Base-by-base conservation (phyloP, 1,140 invertebrate species). In the Aphelenchoides fujianensis region DNA sequence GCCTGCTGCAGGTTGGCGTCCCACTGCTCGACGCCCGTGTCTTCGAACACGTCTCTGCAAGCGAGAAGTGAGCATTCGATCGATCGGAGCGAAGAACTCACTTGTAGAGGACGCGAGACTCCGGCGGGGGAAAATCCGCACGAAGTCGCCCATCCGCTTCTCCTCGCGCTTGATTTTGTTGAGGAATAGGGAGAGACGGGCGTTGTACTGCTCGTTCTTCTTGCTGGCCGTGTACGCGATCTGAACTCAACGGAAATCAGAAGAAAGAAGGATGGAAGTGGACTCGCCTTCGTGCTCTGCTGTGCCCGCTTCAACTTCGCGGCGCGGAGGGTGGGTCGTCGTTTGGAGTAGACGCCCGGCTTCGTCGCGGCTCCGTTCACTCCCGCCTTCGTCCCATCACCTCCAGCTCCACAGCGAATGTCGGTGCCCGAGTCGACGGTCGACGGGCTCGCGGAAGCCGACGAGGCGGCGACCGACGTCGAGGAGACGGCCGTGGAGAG, bases 61-160 rank as follows among this genome's bases (percentile, higher is more conserved):
- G 2, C 7, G 9, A 71, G 35, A 34, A 74, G 71, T n/a, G 36
- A 30, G 19, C 27, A 23, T 30, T 12, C n/a, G 23, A n/a, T 72
- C 7, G 12, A 12, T 16, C 23, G 12, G n/a, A 61, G n/a, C n/a
- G n/a, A n/a, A n/a, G n/a, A n/a, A 61, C 31, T 71, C 7, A 30
- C 7, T 32, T 3, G 27, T 52, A 76, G 57, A 72, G 28, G 64
- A 41, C 19, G 16, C n/a, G 72, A 69, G 91, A 91, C 82, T 94
- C 92, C 48, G 90, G 88, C 31, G 90, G 19, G 94, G 94, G 86
- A 95, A 96, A 79, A 97, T 93, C 52, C 93, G 86, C 36, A 95
- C 91, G 86, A 93, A 97, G 63, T 93, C 93, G 27, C 93, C 92
- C 41, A 91, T 87, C 23, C 93, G 87, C 52, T 89, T 88, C 84